Percentiles rank a stretch among this genome's conserved stretches.
These are phyloP conservation scores for Zophobas morio DNA, from an alignment of 1,140 invertebrate genomes.

Conservation along the genomic window DNA sequence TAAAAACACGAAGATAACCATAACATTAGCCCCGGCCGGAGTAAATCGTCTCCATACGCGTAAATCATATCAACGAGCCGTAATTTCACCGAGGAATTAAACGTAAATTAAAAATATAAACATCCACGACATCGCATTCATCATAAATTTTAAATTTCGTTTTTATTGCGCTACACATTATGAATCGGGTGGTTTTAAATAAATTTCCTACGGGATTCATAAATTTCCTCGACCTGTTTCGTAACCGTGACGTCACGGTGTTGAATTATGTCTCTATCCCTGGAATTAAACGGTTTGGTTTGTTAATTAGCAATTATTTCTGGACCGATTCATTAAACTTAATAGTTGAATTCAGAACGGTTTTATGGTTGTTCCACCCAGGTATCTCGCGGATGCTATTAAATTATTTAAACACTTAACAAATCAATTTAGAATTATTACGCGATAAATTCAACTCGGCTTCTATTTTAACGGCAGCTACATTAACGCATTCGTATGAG, in stretches of 20 bases:
- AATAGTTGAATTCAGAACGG: constrained; percentile 36
- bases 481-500: constrained; percentile 15
- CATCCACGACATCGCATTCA: constrained; percentile 16
- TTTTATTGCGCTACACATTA: constrained; percentile 24
- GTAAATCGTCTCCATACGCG: constrained; percentile 19
- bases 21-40: neutral
- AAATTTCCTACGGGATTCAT: constrained; percentile 33
- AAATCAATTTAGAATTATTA: constrained; percentile 42
- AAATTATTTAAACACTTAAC: constrained; percentile 43
- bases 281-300: constrained; percentile 38
- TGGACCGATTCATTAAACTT: constrained; percentile 42
- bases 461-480: constrained; percentile 38
- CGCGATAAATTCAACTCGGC: constrained; percentile 40
- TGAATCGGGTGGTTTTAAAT: constrained; percentile 31
- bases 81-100: constrained; percentile 28
- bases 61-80: constrained; percentile 35
- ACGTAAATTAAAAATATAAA: constrained; percentile 42
- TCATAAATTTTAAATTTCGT: constrained; percentile 41
- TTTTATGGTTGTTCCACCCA: constrained; percentile 34
- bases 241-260: constrained; percentile 15
- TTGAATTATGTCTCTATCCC: constrained; percentile 42
- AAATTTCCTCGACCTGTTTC: constrained; percentile 39
- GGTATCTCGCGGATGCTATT: constrained; percentile 35
- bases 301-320: constrained; percentile 43
- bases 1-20: constrained; percentile 19